A percentile compares a stretch with the other conserved stretches of the same genome.
Conservation (phyloP, 64 coral and sea anemone genomes). For the Astreopora myriophthalma region DNA sequence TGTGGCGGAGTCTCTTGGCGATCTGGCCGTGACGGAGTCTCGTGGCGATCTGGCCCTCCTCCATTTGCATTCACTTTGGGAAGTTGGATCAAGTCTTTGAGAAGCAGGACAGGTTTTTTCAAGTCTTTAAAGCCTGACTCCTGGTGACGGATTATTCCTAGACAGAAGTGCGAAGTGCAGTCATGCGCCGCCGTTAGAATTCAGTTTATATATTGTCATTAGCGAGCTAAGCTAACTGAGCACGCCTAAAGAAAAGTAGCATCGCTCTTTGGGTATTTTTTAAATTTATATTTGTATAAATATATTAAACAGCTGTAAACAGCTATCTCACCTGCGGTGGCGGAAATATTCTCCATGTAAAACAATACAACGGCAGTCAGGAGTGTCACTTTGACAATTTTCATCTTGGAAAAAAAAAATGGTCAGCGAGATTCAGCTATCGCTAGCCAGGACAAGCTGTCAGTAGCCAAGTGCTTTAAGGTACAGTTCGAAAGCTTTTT, state of each 20-base stretch:
- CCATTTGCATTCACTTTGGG: not conserved
- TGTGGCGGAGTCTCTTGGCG: too few species aligned
- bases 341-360: too few species aligned
- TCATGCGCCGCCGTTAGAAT: too few species aligned
- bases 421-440: too few species aligned
- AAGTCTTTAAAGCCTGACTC: not conserved
- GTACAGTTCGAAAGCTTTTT: too few species aligned
- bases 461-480: not conserved
- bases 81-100: not conserved
- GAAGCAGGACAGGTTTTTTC: not conserved
- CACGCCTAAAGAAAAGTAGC: too few species aligned
- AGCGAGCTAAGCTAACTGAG: not conserved
- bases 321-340: not conserved
- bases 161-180: too few species aligned
- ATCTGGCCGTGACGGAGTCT: too few species aligned
- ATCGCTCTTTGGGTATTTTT: not conserved
- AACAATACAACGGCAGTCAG: not conserved
- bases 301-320: too few species aligned
- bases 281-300: not conserved
- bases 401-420: not conserved
- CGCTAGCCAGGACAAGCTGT: not conserved
- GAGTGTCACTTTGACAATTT: not conserved
- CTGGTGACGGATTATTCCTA: not conserved
- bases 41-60: too few species aligned
- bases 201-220: not conserved